phyloP scores from a whole-genome alignment of 1,140 invertebrate species.

The Akabosia matsudoensis region DNA sequence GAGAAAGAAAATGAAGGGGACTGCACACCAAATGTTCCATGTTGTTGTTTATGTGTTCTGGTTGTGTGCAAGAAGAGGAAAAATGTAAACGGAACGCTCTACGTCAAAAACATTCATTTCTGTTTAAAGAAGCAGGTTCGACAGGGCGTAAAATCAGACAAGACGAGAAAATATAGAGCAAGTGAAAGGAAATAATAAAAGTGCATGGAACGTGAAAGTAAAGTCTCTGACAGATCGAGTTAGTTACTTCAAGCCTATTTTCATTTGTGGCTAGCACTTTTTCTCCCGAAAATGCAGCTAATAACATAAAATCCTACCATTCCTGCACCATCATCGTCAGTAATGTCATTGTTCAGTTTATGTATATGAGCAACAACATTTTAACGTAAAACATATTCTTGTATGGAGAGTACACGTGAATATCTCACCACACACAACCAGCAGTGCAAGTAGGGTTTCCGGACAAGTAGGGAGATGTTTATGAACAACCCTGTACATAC shows the following conservation, averaged over 20 bases:
- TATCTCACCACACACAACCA: no score
- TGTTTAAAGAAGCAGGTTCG: slow-evolving; percentile 38
- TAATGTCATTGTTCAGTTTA: no score
- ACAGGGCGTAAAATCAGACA: slow-evolving; percentile 46
- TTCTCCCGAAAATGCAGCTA: no score
- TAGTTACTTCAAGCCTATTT: slow-evolving; percentile 6
- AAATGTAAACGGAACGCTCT: slow-evolving; percentile 28
- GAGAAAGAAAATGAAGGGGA: slow-evolving; percentile 9
- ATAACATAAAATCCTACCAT: no score
- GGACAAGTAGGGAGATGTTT: no score
- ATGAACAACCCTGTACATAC: no score
- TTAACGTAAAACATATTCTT: no score
- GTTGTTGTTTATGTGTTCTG: no score
- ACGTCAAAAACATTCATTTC: slow-evolving; percentile 48
- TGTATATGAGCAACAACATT: no score
- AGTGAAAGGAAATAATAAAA: slow-evolving; percentile 36
- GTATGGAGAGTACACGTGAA: no score
- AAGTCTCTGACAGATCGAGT: slow-evolving; percentile 16
- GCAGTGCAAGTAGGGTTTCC: no score
- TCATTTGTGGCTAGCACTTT: slow-evolving; percentile 18
- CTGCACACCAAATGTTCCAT: background rate
- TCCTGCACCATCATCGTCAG: no score
- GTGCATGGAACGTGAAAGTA: slow-evolving; percentile 27
- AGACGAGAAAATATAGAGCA: slow-evolving; percentile 45
- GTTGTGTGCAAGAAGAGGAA: background rate